phyloP scores from a whole-genome alignment of 2,888 invertebrate genomes.

The Ametastegia equiseti region DNA sequence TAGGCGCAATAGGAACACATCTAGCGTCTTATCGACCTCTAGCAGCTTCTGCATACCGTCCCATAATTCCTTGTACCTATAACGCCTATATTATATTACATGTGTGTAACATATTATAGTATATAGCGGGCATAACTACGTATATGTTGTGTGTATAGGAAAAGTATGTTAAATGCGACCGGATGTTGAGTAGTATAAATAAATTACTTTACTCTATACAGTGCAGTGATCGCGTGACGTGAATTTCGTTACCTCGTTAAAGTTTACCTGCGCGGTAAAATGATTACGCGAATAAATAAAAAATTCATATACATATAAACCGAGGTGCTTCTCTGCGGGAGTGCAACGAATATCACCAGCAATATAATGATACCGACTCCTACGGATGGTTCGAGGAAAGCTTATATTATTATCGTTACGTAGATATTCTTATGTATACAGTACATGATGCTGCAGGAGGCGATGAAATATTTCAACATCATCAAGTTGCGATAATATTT shows the following conservation, averaged over 20 bases:
- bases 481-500: neutral
- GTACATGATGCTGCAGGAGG: too few species aligned
- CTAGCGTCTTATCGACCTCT: constrained; percentile 33
- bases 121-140: neutral
- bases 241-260: constrained; percentile 42
- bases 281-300: constrained; percentile 16
- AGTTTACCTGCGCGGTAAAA: neutral
- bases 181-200: constrained; percentile 31
- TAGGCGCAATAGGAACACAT: neutral
- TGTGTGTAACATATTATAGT: neutral
- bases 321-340: neutral
- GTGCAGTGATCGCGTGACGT: constrained; percentile 40
- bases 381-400: neutral
- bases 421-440: too few species aligned
- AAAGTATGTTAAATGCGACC: constrained; percentile 15
- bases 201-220: constrained; percentile 13
- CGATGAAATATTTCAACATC: neutral
- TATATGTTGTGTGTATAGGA: neutral
- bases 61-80: neutral
- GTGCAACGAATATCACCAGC: neutral
- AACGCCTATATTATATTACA: neutral
- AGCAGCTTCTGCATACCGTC: neutral
- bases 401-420: neutral
- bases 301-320: neutral
- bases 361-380: too few species aligned